Base-by-base conservation (phyloP, 2,888 invertebrate genomes). In the Campoplex capitator region DNA sequence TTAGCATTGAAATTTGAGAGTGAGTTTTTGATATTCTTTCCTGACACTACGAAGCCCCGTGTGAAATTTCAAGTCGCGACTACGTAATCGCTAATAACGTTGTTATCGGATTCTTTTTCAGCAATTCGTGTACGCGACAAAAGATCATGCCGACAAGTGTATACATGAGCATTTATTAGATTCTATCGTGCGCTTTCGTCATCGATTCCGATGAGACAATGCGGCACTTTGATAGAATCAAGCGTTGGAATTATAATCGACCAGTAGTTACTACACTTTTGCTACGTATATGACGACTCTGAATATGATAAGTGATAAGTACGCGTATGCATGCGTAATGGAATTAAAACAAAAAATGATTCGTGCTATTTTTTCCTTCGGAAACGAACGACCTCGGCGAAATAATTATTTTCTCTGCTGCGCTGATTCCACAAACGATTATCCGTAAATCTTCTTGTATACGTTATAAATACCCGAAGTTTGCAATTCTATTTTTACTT, bases 161-260 rank as follows among this genome's bases (percentile, higher is more conserved):
- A 28, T 58, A 28, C 58, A 28, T 18, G n/a, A 23, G 58, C 58
- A 56, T 51, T 79, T 70, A 75, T 84, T 67, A 74, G 3, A 74
- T 74, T 67, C 32, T 32, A 74, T 67, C 67, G 84, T 74, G 74
- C 70, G 79, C 35, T 68, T 58, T 67, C 67, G 68, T 84, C 74
- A 58, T 78, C 68, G 74, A 79, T 42, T 79, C 28, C 58, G 42
- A 11, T 70, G 28, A 68, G 58, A 79, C 74, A 75, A 84, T 80
- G 75, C 51, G 45, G 42, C 11, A 56, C 18, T 65, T 28, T 38
- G 84, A 68, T 68, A n/a, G 68, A 79, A 68, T 84, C 74, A 68
- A 84, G 56, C n/a, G 28, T 42, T 58, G 45, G 35, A 78, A 84
- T 84, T 58, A 70, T 70, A 77, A 80, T 74, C 38, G 58, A 58